phyloP scores from a whole-genome alignment of 2,113 vertebrate genomes.

The Brevimyrus niger region DNA sequence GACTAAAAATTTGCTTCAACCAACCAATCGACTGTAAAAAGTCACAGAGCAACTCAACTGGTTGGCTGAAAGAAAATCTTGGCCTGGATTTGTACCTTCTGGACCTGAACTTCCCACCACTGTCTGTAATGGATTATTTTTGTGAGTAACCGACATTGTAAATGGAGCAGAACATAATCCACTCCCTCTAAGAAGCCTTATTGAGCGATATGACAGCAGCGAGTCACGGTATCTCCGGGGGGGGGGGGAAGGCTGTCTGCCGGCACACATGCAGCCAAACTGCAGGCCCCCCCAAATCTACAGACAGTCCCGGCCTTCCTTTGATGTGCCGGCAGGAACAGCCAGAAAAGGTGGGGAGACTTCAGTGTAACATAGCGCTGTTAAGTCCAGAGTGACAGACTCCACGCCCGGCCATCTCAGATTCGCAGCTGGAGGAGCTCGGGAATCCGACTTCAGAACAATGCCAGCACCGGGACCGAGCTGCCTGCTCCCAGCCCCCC shows the following conservation, averaged over 20 bases:
- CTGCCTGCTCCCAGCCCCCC: not conserved
- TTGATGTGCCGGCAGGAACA: not conserved
- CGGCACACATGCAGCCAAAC: not conserved
- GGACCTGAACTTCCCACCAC: too few relatives aligned
- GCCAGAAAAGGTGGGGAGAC: not conserved
- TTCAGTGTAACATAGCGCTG: not conserved
- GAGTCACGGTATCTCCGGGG: not conserved
- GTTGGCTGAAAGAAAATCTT: too few relatives aligned
- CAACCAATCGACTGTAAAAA: too few relatives aligned
- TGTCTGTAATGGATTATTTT: too few relatives aligned
- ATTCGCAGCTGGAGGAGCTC: not conserved
- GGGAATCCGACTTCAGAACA: not conserved
- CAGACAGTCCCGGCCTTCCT: not conserved
- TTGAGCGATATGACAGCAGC: not conserved
- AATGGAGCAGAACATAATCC: not conserved
- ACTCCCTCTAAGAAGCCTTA: not conserved
- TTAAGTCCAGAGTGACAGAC: not conserved
- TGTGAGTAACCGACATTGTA: not conserved
- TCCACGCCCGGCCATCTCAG: not conserved
- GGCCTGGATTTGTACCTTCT: too few relatives aligned
- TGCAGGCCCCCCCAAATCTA: not conserved
- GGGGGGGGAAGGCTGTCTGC: not conserved
- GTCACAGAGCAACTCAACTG: too few relatives aligned
- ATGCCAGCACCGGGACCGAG: not conserved
- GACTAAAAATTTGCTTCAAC: too few relatives aligned